Evolutionary conservation across 2,797 vertebrate species (phyloP), one percentile per base, ranked within the genome.

Genomic region (Sorex maritimensis): DNA sequence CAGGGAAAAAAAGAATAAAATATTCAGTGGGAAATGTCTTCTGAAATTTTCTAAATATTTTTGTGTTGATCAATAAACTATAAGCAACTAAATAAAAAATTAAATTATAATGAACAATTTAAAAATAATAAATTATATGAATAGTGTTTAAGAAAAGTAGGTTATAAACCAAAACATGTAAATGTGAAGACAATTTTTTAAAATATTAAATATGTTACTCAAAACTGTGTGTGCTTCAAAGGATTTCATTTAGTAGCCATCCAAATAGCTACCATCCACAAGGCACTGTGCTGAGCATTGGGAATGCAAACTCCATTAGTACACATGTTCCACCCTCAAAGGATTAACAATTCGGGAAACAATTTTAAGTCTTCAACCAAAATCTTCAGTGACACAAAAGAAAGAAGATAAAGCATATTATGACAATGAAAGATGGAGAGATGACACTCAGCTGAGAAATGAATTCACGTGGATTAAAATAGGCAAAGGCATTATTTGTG

Each of bases 91-190:
- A 52, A 7, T 83, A 93, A 86, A 71, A 68, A 73, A 84, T 71
- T 11, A 91, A 83, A 34, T 8, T 67, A 2, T 94, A 46, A 77
- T 74, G 67, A 81, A 86, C 17, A 79, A 44, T 49, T 69, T 58
- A 65, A 63, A 77, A 67, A 82, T 93, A 81, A 72, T 77, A 81
- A 63, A 30, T 73, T 87, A 17, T 10, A 85, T 61, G 73, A 38
- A 73, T 38, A 73, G 23, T 85, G 26, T 77, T 92, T 84, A 61
- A 86, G 69, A 91, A 95, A 92, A 69, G 19, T 23, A 92, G 34
- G 3, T 55, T 12, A 86, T 92, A 94, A 80, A n/a, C 30, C 9
- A 17, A 74, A 55, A 46, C 21, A 69, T 49, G 38, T 19, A 91
- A 90, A 77, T 41, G 5, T 65, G n/a, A 92, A 24, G 13, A 65